These are phyloP conservation scores for Cerastis leucographa DNA, from an alignment of 2,888 invertebrate genomes.

Conservation along the genomic window DNA sequence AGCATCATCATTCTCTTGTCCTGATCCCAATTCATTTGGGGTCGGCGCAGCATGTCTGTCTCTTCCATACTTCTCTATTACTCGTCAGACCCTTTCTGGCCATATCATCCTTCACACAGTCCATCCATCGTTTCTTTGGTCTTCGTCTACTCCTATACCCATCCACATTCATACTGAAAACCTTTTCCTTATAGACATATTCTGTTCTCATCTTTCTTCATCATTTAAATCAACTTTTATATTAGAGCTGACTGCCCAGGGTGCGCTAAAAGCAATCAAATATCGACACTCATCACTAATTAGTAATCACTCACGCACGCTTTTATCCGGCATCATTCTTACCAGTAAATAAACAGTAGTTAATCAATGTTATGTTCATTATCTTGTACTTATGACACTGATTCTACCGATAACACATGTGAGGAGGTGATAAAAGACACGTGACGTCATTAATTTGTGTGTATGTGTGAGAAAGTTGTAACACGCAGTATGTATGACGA, in stretches of 20 bases:
- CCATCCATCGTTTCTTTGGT: too few species aligned
- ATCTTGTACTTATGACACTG: conserved; percentile 32
- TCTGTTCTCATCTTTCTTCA: too few species aligned
- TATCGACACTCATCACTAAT: neutral
- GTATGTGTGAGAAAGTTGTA: conserved; percentile 26
- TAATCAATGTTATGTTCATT: conserved; percentile 30
- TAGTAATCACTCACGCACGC: conserved; percentile 21
- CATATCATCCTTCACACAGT: too few species aligned
- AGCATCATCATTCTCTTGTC: too few species aligned
- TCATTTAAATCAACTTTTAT: too few species aligned
- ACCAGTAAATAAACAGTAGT: conserved; percentile 52
- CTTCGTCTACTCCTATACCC: too few species aligned
- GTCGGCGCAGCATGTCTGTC: too few species aligned
- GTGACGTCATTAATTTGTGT: conserved; percentile 49
- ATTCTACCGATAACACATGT: conserved; percentile 45
- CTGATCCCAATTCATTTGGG: too few species aligned
- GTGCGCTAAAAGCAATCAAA: neutral
- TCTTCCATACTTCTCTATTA: too few species aligned
- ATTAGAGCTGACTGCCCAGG: neutral
- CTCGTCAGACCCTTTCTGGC: too few species aligned
- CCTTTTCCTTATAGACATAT: too few species aligned
- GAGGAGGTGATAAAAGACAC: conserved; percentile 23
- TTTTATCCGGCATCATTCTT: neutral
- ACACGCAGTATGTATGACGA: neutral
- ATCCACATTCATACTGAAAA: too few species aligned